Conservation (phyloP, 2,113 vertebrate genomes). For the Strigops habroptila region DNA sequence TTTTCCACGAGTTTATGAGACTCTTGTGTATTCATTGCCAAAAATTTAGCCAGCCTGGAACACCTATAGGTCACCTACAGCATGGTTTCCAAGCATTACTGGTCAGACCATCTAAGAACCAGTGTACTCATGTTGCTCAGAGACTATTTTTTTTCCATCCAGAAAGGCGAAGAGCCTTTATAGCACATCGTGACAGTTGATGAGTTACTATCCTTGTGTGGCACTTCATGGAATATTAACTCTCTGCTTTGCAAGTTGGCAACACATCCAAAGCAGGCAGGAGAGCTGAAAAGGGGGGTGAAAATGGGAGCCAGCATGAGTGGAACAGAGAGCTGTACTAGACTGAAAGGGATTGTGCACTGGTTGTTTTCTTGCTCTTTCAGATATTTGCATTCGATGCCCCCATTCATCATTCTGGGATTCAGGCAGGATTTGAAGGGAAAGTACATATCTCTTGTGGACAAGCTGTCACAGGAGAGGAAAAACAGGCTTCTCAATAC, state of each 20-base stretch:
- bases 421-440: background rate
- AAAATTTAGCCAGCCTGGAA: background rate
- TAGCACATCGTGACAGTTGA: background rate
- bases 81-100: background rate
- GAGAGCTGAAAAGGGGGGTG: background rate
- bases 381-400: background rate
- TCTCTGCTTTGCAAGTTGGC: background rate
- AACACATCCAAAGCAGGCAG: background rate
- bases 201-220: background rate
- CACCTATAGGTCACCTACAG: background rate
- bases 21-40: slow-evolving; percentile 16
- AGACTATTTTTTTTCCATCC: background rate
- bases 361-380: slow-evolving; percentile 45
- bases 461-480: background rate
- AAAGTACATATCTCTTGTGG: background rate
- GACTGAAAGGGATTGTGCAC: background rate
- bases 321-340: background rate
- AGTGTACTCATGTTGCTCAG: background rate
- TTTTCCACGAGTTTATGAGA: slow-evolving; percentile 53
- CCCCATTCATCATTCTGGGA: background rate
- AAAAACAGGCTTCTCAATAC: background rate
- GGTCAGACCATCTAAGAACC: background rate
- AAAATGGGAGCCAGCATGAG: background rate
- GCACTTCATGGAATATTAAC: background rate
- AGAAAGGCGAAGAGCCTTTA: background rate